Conservation (phyloP, 2,888 invertebrate species). For the Spodoptera picta region DNA sequence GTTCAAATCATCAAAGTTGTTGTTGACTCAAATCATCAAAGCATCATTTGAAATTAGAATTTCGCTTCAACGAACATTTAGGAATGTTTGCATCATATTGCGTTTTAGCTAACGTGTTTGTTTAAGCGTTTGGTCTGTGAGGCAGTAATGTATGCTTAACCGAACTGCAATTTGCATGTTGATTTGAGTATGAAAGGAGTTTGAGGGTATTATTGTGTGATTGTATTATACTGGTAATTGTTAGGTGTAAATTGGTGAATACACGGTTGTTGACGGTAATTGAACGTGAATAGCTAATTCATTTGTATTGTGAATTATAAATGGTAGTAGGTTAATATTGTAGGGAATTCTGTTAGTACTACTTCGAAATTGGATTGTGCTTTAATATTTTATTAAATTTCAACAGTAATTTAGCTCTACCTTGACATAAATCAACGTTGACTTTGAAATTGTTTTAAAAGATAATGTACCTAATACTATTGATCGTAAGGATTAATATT, state of each 20-base stretch:
- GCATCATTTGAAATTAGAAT: constrained; percentile 40
- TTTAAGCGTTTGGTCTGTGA: constrained; percentile 12
- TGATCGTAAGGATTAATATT: too few species aligned
- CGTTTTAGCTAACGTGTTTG: constrained; percentile 23
- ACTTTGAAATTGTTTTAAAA: too few species aligned
- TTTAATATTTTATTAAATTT: too few species aligned
- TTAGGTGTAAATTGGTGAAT: constrained; percentile 26
- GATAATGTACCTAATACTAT: too few species aligned
- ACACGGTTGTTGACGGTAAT: constrained; percentile 3
- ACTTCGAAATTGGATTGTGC: too few species aligned
- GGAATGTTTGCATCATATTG: constrained; percentile 21
- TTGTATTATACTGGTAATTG: constrained; percentile 23
- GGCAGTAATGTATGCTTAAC: constrained; percentile 31
- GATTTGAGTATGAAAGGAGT: constrained; percentile 29
- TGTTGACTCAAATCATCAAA: constrained; percentile 33
- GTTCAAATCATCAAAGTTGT: constrained; percentile 28
- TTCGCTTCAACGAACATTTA: constrained; percentile 22
- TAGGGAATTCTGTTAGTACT: too few species aligned
- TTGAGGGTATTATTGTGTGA: constrained; percentile 21
- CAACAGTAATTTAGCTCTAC: too few species aligned
- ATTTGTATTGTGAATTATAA: too few species aligned
- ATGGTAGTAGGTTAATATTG: too few species aligned
- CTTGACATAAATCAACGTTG: too few species aligned
- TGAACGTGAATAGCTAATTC: too few species aligned
- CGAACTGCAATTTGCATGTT: constrained; percentile 37